phyloP scores from a whole-genome alignment of 2,888 invertebrate species.

The Chironomus tentans region DNA sequence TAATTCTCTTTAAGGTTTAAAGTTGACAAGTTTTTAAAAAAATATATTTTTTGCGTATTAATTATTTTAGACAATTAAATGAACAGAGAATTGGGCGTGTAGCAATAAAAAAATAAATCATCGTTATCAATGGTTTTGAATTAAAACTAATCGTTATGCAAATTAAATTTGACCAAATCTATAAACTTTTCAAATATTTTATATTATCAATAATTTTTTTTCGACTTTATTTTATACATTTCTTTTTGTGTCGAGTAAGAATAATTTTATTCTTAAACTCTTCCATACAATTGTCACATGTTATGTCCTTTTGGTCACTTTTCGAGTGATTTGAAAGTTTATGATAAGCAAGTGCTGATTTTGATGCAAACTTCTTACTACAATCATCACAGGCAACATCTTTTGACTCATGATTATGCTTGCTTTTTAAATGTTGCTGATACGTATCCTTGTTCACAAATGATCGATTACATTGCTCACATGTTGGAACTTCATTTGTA shows the following conservation, averaged over 20 bases:
- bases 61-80: no score
- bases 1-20: no score
- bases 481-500: not conserved
- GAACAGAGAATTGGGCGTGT: no score
- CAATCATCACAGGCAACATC: not conserved
- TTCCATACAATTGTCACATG: not conserved
- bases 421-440: conserved; percentile 5
- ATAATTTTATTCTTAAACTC: not conserved
- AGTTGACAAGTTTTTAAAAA: no score
- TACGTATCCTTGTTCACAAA: conserved; percentile 1
- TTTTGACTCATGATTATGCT: conserved; percentile 1
- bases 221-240: no score
- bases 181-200: no score
- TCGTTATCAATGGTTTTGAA: no score
- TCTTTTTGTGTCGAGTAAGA: not conserved
- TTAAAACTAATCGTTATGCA: no score
- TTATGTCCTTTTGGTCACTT: not conserved
- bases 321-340: not conserved
- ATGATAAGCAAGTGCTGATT: not conserved
- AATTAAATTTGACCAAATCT: no score
- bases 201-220: no score
- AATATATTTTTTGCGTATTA: no score
- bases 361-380: not conserved
- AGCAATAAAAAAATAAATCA: no score
- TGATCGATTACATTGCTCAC: not conserved